Conservation (phyloP, 2,113 vertebrate species). For the Okapia johnstoni region DNA sequence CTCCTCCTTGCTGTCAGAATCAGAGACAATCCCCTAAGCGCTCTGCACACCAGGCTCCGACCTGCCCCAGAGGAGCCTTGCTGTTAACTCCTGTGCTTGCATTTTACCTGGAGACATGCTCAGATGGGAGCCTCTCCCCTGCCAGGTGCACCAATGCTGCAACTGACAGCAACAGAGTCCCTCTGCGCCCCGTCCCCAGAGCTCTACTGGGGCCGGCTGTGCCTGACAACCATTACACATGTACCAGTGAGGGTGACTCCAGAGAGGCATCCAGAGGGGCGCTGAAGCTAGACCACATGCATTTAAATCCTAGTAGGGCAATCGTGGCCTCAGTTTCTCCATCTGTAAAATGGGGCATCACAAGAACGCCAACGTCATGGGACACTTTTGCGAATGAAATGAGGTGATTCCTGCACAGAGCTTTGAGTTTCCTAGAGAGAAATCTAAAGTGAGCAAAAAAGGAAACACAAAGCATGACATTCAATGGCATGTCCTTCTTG, state of each 20-base stretch:
- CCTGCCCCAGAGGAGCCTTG: background rate
- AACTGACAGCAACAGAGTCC: background rate
- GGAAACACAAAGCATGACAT: background rate
- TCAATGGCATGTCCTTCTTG: fast-evolving
- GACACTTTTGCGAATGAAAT: background rate
- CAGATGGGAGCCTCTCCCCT: background rate
- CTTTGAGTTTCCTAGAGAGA: background rate
- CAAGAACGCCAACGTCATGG: background rate
- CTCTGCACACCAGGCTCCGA: background rate
- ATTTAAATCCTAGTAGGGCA: background rate
- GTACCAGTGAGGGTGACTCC: background rate
- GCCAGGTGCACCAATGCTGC: fast-evolving
- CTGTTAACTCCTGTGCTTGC: fast-evolving
- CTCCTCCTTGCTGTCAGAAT: background rate
- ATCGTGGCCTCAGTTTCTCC: background rate
- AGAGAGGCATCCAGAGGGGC: background rate
- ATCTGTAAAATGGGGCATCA: background rate
- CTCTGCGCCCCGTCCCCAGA: fast-evolving
- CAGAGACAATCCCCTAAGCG: fast-evolving
- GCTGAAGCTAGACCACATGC: background rate
- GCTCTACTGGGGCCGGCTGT: fast-evolving
- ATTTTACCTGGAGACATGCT: background rate
- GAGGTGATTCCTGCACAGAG: background rate
- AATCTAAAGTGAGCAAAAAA: background rate
- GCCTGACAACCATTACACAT: too few relatives aligned